Evolutionary conservation across 1,140 invertebrate genomes (phyloP).

Genomic region (Bombus difficillimus): DNA sequence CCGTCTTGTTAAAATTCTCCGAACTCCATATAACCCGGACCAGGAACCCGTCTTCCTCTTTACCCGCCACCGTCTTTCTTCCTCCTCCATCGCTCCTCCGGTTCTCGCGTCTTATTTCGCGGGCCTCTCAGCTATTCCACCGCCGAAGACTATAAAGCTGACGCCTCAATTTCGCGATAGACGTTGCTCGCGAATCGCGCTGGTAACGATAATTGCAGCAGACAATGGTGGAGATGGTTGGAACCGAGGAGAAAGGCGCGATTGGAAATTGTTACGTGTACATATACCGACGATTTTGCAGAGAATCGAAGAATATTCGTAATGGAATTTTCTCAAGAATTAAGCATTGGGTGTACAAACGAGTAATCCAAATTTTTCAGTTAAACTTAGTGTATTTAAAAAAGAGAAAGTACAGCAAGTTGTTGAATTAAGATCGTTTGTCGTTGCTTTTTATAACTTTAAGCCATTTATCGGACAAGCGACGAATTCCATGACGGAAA

Average conservation of each 20-base stretch:
- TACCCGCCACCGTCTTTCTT: not conserved
- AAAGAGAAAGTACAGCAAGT: no score
- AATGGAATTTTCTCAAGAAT: not conserved
- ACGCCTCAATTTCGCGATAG: slow-evolving; percentile 62
- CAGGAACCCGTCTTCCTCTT: not conserved
- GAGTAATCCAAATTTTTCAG: no score
- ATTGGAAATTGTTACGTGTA: not conserved
- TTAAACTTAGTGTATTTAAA: no score
- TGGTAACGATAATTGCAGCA: slow-evolving; percentile 9
- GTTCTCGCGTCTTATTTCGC: slow-evolving; percentile 16
- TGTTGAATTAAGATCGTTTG: no score
- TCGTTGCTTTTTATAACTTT: no score
- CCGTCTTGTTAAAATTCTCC: slow-evolving; percentile 77
- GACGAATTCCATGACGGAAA: no score
- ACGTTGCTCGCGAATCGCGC: not conserved
- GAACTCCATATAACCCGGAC: slow-evolving; percentile 66
- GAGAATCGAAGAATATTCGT: not conserved
- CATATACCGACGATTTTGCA: not conserved
- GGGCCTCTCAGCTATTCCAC: slow-evolving; percentile 17
- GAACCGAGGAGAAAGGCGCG: not conserved
- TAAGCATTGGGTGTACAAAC: not conserved
- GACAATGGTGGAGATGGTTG: not conserved
- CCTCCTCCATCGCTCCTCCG: slow-evolving; percentile 7
- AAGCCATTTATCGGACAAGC: no score
- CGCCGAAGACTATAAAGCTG: slow-evolving; percentile 54